Evolutionary conservation across 2,797 vertebrate species (phyloP).

Genomic region (Tamandua tetradactyla): DNA sequence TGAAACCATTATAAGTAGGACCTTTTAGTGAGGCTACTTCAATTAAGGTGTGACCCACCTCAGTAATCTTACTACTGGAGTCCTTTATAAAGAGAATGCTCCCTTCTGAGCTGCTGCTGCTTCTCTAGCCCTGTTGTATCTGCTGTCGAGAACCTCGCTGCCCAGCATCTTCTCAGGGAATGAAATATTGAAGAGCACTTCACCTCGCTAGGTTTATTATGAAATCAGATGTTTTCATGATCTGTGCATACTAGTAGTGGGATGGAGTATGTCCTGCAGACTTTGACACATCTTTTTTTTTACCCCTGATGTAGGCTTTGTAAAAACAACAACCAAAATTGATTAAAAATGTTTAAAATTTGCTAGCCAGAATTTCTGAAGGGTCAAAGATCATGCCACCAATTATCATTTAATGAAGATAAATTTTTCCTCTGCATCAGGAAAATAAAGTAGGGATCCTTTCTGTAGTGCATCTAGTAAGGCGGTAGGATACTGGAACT

Average conservation of each 20-base stretch:
- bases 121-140: slow-evolving; percentile 49
- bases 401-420: slow-evolving; percentile 83
- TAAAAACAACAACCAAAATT: slow-evolving; percentile 79
- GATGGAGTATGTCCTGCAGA: slow-evolving; percentile 51
- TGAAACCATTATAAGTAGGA: no score
- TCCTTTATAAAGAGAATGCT: not conserved
- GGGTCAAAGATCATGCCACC: slow-evolving; percentile 80
- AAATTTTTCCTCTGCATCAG: slow-evolving; percentile 67
- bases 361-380: slow-evolving; percentile 80
- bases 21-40: no score
- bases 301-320: slow-evolving; percentile 55
- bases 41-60: no score
- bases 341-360: slow-evolving; percentile 77
- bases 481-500: slow-evolving; percentile 44
- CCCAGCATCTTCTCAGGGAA: slow-evolving; percentile 35
- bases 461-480: not conserved
- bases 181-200: slow-evolving; percentile 49
- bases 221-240: slow-evolving; percentile 69
- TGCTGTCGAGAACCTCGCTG: not conserved
- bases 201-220: slow-evolving; percentile 54
- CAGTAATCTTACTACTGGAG: no score
- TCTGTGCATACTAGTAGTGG: not conserved
- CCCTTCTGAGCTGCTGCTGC: slow-evolving; percentile 5
- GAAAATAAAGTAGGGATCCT: slow-evolving; percentile 4
- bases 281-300: slow-evolving; percentile 60